Base-by-base conservation (phyloP, 2,888 invertebrate species). In the Tiphia femorata region DNA sequence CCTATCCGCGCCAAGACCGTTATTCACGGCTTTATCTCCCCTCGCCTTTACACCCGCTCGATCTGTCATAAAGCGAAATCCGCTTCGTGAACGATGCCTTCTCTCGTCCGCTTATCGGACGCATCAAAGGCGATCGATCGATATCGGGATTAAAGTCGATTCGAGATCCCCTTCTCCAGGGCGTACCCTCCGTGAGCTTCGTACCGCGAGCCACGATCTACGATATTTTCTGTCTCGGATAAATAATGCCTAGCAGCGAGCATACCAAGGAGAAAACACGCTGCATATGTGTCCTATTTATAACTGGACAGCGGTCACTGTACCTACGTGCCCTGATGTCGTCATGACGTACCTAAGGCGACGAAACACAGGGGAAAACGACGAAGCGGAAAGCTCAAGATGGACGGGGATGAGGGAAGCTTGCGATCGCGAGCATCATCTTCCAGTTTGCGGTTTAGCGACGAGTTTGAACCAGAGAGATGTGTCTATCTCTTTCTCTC, bases 241-340 rank as follows among this genome's bases (percentile, higher is more conserved):
- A 49, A 49, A 54, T 49, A 42, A 29, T 29, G 29, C 29, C 10
- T 3, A n/a, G n/a, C n/a, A n/a, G n/a, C 10, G 29, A 5, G 29
- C 10, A 29, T 29, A 12, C 5, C 10, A 55, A 37, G 43, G 47
- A 19, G 40, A 29, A 49, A 4, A 7, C 14, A 33, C 1, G 33
- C 10, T 5, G 30, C 30, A 12, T 12, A 2, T 30, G 30, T 8
- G 33, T 33, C 33, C 33, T 33, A 33, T 33, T 33, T n/a, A 33
- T 33, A 33, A 33, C 33, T 33, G 12, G 8, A 4, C 33, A 56
- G 49, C 49, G 65, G 43, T 59, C 49, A 59, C 12, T 33, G 33
- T 33, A 33, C 33, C 33, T 33, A 33, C 8, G 33, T 33, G 33
- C 33, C 33, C 33, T 14, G 33, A 14, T 14, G 12, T 33, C 33